These are phyloP conservation scores for Chroicocephalus ridibundus DNA, from an alignment of 2,113 vertebrate species.

Conservation along the genomic window DNA sequence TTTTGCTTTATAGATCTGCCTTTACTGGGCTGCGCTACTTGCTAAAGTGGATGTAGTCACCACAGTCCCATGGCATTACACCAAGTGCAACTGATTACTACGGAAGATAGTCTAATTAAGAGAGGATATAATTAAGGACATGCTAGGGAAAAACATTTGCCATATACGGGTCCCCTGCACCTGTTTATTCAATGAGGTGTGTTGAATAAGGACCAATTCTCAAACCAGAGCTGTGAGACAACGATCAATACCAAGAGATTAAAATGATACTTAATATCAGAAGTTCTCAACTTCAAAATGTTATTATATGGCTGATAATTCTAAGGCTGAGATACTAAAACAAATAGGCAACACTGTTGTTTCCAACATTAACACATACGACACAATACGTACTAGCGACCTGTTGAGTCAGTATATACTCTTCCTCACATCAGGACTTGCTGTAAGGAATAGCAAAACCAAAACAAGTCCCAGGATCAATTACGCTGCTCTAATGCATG, in stretches of 20 bases:
- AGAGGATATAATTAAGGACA: background rate
- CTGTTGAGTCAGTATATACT: background rate
- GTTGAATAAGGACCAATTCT: background rate
- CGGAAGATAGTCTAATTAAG: background rate
- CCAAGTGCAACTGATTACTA: background rate
- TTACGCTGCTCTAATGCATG: background rate
- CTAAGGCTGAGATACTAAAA: background rate
- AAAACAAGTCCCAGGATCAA: background rate
- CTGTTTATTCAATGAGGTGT: background rate
- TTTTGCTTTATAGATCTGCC: background rate
- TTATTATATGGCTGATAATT: background rate
- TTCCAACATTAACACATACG: background rate
- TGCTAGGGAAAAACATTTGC: background rate
- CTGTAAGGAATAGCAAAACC: background rate
- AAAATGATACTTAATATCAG: background rate
- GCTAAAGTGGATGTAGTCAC: background rate
- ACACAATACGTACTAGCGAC: background rate
- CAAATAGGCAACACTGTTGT: background rate
- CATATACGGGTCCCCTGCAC: background rate
- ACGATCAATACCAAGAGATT: background rate
- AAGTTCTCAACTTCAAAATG: background rate
- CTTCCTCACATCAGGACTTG: background rate
- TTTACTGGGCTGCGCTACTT: background rate
- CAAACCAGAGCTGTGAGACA: background rate
- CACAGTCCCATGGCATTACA: background rate